These are phyloP conservation scores for Euglossa dilemma DNA, from an alignment of 1,140 invertebrate species.

Conservation along the genomic window DNA sequence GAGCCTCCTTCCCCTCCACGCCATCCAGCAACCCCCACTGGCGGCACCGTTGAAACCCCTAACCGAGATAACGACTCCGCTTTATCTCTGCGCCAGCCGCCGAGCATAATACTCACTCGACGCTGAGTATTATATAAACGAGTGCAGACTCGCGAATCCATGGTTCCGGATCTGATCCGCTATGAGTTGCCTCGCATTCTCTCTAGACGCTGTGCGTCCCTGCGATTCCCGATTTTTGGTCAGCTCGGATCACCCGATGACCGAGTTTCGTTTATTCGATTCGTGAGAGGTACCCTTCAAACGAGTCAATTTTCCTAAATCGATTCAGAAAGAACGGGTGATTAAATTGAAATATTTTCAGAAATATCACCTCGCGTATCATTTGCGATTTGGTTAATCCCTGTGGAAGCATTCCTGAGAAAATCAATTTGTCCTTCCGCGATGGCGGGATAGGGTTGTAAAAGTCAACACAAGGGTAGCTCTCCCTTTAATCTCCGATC, in stretches of 20 bases:
- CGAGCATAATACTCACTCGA: conserved; percentile 55
- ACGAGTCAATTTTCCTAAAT: no score
- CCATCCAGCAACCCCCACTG: conserved; percentile 12
- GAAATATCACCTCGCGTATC: no score
- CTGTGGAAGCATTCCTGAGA: no score
- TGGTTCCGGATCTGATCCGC: conserved; percentile 24
- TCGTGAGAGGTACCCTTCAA: no score
- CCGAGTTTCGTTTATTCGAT: no score
- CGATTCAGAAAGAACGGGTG: no score
- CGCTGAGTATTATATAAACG: conserved; percentile 53
- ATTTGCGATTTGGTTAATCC: no score
- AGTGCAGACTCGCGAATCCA: conserved; percentile 44
- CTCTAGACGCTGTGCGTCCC: not conserved
- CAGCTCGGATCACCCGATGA: not conserved
- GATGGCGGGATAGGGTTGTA: not conserved
- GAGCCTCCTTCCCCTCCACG: conserved; percentile 22
- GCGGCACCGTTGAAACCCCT: conserved; percentile 48
- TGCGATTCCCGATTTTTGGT: conserved; percentile 21
- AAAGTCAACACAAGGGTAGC: not conserved
- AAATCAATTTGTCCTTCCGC: not conserved
- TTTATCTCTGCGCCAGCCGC: conserved; percentile 62
- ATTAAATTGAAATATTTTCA: no score
- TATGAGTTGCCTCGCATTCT: not conserved
- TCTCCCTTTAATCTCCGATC: not conserved
- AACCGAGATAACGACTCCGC: conserved; percentile 62